Conservation (phyloP, 1,140 invertebrate species). For the Arctopsyche grandis region DNA sequence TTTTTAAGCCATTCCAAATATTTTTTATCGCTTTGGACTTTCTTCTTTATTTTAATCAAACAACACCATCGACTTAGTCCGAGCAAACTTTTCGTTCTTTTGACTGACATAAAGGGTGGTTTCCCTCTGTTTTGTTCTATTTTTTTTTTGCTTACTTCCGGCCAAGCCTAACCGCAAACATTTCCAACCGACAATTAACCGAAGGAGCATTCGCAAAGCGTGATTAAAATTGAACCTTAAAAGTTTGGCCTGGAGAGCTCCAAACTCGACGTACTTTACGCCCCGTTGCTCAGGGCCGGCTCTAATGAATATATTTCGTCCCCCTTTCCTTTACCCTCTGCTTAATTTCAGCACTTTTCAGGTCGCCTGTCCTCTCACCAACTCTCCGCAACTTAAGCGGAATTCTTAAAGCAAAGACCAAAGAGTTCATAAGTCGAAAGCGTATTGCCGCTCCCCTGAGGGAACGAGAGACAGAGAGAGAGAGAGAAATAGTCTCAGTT, state of each 20-base stretch:
- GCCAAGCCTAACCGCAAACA: conserved; percentile 18
- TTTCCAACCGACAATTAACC: conserved; percentile 24
- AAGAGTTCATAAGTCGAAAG: too few species aligned
- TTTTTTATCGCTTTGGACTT: too few species aligned
- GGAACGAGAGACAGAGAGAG: too few species aligned
- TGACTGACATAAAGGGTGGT: background rate
- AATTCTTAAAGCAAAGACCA: background rate
- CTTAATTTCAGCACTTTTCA: conserved; percentile 25
- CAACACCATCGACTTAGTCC: background rate
- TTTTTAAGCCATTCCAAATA: too few species aligned
- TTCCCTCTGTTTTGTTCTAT: background rate
- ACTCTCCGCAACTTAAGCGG: background rate
- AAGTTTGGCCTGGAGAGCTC: background rate
- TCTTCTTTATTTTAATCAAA: background rate
- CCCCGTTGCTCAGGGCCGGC: background rate
- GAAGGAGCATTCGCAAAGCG: conserved; percentile 21
- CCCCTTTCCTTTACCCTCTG: conserved; percentile 16
- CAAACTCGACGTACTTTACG: background rate
- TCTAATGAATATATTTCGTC: conserved; percentile 24
- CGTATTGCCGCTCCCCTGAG: too few species aligned
- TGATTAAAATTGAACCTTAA: conserved; percentile 32
- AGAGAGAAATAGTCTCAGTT: too few species aligned
- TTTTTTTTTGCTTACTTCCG: background rate
- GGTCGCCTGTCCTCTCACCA: background rate
- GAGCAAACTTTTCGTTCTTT: background rate